Evolutionary conservation across 2,888 invertebrate species (phyloP).

Genomic region (Erebia epiphron): DNA sequence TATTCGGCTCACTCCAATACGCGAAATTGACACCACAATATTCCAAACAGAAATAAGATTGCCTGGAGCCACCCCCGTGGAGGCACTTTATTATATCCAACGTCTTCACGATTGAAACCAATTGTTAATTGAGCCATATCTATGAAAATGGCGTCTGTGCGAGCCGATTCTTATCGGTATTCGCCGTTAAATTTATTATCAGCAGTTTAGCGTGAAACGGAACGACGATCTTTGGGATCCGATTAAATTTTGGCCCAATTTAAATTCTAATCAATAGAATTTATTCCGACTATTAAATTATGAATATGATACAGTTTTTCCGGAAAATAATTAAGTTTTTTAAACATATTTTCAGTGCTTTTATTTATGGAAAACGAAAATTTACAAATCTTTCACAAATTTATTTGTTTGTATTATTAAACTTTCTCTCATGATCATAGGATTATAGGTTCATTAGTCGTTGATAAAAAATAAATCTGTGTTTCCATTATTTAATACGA

Average conservation of each 20-base stretch:
- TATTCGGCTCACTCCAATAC: slow-evolving; percentile 77
- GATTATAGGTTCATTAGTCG: too few species aligned
- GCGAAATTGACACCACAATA: slow-evolving; percentile 82
- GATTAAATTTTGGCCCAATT: slow-evolving; percentile 51
- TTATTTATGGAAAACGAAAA: too few species aligned
- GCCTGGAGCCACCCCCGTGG: slow-evolving; percentile 67
- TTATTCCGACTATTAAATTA: background rate
- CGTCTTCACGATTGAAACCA: slow-evolving; percentile 82
- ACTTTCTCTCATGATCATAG: too few species aligned
- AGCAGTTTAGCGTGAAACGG: slow-evolving; percentile 61
- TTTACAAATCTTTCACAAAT: too few species aligned
- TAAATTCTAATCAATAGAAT: slow-evolving; percentile 41
- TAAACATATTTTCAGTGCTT: too few species aligned
- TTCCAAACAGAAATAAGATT: slow-evolving; percentile 82
- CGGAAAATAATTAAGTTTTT: background rate
- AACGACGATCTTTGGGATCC: slow-evolving; percentile 56
- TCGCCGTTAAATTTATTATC: slow-evolving; percentile 77
- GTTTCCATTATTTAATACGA: too few species aligned
- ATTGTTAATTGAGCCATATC: slow-evolving; percentile 83
- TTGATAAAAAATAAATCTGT: too few species aligned
- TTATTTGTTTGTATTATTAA: too few species aligned
- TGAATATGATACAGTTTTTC: background rate
- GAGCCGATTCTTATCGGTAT: slow-evolving; percentile 78
- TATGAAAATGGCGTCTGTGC: slow-evolving; percentile 80
- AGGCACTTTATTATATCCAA: slow-evolving; percentile 78